These are phyloP conservation scores for Protonibea diacanthus DNA, from an alignment of 2,797 vertebrate species.

Conservation along the genomic window DNA sequence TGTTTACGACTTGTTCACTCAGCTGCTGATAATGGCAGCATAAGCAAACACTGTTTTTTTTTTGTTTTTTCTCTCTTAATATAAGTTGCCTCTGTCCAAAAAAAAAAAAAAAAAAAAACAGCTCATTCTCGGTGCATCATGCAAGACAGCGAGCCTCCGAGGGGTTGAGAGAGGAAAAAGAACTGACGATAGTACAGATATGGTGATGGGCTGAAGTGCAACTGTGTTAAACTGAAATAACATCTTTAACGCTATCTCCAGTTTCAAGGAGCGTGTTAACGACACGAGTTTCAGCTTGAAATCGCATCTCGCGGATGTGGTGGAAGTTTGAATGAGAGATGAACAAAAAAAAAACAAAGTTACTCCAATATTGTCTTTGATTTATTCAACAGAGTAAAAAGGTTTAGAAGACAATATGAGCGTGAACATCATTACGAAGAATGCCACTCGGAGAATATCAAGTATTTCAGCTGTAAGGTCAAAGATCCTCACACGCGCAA, in stretches of 20 bases:
- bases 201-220: background rate
- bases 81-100: slow-evolving; percentile 34
- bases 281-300: background rate
- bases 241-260: background rate
- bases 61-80: background rate
- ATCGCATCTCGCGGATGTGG: too few relatives aligned
- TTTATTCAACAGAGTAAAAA: too few relatives aligned
- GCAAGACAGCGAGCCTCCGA: slow-evolving; percentile 2
- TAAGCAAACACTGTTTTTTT: slow-evolving; percentile 23
- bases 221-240: background rate
- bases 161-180: slow-evolving; percentile 1
- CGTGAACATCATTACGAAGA: too few relatives aligned
- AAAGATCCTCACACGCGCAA: too few relatives aligned
- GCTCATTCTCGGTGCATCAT: slow-evolving; percentile 25
- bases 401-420: too few relatives aligned
- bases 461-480: too few relatives aligned
- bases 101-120: slow-evolving; percentile 3
- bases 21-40: slow-evolving; percentile 52
- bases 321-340: too few relatives aligned
- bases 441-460: too few relatives aligned
- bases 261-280: background rate
- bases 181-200: background rate
- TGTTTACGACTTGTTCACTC: slow-evolving; percentile 59
- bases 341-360: too few relatives aligned
- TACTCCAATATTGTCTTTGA: too few relatives aligned